These are phyloP conservation scores for Euwallacea similis DNA, from an alignment of 1,140 invertebrate species.

Conservation along the genomic window DNA sequence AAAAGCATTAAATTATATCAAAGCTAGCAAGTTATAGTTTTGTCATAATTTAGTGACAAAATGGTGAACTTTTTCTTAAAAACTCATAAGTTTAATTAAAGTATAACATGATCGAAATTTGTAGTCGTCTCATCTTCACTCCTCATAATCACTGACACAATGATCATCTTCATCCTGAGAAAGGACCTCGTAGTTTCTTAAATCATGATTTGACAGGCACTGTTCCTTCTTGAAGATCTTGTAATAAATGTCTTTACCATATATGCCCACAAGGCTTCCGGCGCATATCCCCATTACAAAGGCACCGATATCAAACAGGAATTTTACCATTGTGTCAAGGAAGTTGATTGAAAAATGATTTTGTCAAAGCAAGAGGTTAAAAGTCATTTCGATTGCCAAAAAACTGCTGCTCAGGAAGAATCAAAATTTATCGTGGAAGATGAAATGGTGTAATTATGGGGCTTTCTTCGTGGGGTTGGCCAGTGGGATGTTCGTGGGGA, in stretches of 20 bases:
- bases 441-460: conserved; percentile 27
- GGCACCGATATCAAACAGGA: conserved; percentile 25
- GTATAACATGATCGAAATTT: no score
- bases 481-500: conserved; percentile 26
- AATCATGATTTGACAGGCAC: background rate
- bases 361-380: background rate
- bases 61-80: no score
- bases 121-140: background rate
- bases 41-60: no score
- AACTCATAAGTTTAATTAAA: no score
- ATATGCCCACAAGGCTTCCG: conserved; percentile 18
- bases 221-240: background rate
- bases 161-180: conserved; percentile 12
- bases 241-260: conserved; percentile 16
- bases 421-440: conserved; percentile 14
- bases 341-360: background rate
- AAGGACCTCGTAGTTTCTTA: conserved; percentile 19
- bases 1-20: no score
- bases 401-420: background rate
- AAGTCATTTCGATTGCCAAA: background rate
- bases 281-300: conserved; percentile 22
- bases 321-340: conserved; percentile 25
- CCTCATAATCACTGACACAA: conserved; percentile 17
- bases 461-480: conserved; percentile 27
- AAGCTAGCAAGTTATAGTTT: no score